Evolutionary conservation across 2,113 vertebrate species (phyloP).

Genomic region (Zingel zingel): DNA sequence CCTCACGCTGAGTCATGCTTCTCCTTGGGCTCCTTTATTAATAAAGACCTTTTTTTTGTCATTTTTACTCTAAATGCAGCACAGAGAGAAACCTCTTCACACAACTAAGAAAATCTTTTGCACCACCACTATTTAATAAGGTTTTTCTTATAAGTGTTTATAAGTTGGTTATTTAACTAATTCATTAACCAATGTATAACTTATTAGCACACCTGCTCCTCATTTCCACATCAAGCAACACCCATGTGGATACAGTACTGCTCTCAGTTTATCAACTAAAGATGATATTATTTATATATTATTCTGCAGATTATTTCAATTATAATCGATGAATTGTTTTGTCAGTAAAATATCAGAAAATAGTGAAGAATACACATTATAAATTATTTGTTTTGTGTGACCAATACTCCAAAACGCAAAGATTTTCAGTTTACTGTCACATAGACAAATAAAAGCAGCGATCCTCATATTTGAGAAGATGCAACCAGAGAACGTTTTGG

Average conservation of each 20-base stretch:
- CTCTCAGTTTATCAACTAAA: background rate
- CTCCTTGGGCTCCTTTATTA: slow-evolving; percentile 24
- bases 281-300: background rate
- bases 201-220: background rate
- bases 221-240: background rate
- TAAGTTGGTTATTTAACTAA: background rate
- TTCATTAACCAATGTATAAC: background rate
- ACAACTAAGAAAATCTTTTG: slow-evolving; percentile 1
- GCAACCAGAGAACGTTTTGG: background rate
- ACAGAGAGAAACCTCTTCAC: background rate
- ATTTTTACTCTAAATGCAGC: slow-evolving; percentile 11
- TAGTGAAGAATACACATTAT: too few relatives aligned
- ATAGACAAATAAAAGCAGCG: background rate
- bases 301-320: background rate
- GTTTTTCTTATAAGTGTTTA: background rate
- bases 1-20: slow-evolving; percentile 50
- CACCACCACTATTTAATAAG: background rate
- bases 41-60: slow-evolving; percentile 33
- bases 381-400: too few relatives aligned
- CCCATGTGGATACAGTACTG: background rate
- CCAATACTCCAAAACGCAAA: too few relatives aligned
- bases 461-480: background rate
- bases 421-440: background rate
- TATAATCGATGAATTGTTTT: too few relatives aligned
- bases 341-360: too few relatives aligned